These are phyloP conservation scores for Corythornis madagascariensis DNA, from an alignment of 2,113 vertebrate genomes.

Conservation along the genomic window DNA sequence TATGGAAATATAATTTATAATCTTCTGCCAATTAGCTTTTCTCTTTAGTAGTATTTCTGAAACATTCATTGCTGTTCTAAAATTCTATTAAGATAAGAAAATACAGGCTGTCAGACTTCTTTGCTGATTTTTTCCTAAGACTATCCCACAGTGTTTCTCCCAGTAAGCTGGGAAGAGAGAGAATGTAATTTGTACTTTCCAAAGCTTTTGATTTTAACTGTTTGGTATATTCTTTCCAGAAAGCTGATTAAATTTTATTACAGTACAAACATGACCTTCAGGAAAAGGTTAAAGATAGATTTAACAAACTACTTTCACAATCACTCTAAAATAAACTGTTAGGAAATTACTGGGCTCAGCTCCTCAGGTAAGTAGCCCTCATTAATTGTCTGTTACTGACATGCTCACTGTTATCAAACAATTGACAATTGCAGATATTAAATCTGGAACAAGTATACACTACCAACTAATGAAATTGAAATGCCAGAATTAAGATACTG, in stretches of 20 bases:
- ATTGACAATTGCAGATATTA: background rate
- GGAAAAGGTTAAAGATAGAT: constrained; percentile 9
- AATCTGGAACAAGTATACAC: background rate
- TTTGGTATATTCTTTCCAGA: constrained; percentile 41
- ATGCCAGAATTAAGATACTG: constrained; percentile 12
- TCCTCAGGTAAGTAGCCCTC: background rate
- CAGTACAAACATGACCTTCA: constrained; percentile 42
- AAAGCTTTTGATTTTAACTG: constrained; percentile 52
- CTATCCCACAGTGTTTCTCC: background rate
- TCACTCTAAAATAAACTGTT: background rate
- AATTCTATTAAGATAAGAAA: constrained; percentile 66
- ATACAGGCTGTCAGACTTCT: background rate
- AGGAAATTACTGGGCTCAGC: background rate
- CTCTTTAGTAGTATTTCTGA: constrained; percentile 20
- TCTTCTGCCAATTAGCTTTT: constrained; percentile 38
- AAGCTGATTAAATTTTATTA: constrained; percentile 35
- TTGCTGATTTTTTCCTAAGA: constrained; percentile 22
- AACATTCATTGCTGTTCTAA: constrained; percentile 16
- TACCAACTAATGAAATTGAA: background rate
- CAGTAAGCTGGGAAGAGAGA: background rate
- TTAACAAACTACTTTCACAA: background rate
- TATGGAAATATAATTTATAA: constrained; percentile 50
- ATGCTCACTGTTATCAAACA: background rate
- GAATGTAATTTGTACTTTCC: constrained; percentile 48
- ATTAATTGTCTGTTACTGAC: background rate